Conservation (phyloP, 1,140 invertebrate species). For the Hylyphantes graminicola region DNA sequence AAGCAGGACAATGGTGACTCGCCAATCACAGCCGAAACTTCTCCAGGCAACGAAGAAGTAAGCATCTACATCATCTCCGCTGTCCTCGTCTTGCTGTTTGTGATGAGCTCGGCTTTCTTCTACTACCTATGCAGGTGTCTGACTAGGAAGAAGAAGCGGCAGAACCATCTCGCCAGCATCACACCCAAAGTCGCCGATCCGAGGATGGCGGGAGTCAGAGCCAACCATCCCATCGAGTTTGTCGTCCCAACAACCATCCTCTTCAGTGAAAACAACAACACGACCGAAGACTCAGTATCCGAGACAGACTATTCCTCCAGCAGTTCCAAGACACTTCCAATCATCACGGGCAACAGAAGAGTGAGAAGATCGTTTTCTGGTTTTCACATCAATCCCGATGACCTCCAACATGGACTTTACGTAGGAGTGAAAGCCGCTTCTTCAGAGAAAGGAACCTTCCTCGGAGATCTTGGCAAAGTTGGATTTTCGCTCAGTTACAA, state of each 20-base stretch:
- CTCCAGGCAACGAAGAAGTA: not conserved
- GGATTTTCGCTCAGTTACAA: conserved; percentile 60
- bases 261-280: conserved; percentile 30
- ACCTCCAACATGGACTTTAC: conserved; percentile 53
- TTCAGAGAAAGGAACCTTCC: conserved; percentile 3
- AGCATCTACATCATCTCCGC: conserved; percentile 2
- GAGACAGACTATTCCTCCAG: conserved; percentile 59
- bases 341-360: conserved; percentile 12
- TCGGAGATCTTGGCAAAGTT: conserved; percentile 50
- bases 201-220: conserved; percentile 50
- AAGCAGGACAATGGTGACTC: not conserved
- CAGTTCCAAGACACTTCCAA: conserved; percentile 47
- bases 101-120: conserved; percentile 37
- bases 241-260: conserved; percentile 61
- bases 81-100: not conserved
- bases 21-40: not conserved
- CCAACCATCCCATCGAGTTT: conserved; percentile 61
- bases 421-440: conserved; percentile 25
- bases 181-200: conserved; percentile 43
- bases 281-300: conserved; percentile 54
- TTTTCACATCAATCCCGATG: conserved; percentile 51
- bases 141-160: conserved; percentile 23
- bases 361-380: not conserved
- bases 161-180: conserved; percentile 41
- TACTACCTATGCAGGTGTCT: conserved; percentile 57